These are phyloP conservation scores for Hydrophis major DNA, from an alignment of 2,797 vertebrate species.

Conservation along the genomic window DNA sequence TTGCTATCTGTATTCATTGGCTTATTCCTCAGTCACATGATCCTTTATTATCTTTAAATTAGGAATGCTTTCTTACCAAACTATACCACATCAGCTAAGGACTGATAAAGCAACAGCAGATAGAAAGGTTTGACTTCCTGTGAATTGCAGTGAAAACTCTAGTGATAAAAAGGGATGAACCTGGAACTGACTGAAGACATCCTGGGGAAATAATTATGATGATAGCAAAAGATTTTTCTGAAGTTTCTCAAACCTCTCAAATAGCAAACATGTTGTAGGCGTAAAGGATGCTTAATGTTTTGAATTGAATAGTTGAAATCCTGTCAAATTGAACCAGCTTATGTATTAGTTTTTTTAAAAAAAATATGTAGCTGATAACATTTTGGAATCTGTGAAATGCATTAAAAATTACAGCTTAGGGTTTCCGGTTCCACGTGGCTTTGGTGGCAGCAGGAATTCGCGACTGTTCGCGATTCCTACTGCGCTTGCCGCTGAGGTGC, in stretches of 20 bases:
- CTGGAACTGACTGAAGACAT: not conserved
- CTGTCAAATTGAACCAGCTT: not conserved
- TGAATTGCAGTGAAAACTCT: constrained; percentile 36
- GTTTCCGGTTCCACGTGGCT: no score
- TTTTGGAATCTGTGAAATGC: not conserved
- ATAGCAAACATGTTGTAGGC: not conserved
- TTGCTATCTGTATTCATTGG: constrained; percentile 76
- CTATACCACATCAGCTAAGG: constrained; percentile 14
- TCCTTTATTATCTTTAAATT: constrained; percentile 71
- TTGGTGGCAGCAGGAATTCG: no score
- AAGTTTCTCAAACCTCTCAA: not conserved
- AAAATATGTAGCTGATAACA: not conserved
- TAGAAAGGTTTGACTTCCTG: constrained; percentile 19
- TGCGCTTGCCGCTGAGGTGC: no score
- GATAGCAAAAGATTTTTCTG: not conserved
- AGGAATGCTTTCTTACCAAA: constrained; percentile 36
- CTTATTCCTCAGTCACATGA: constrained; percentile 76
- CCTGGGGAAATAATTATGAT: not conserved
- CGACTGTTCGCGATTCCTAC: no score
- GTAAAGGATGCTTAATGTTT: not conserved
- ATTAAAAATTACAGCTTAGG: no score
- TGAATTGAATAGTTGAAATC: not conserved
- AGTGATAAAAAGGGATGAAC: not conserved
- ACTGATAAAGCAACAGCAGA: constrained; percentile 40
- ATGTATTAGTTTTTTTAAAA: not conserved